Evolutionary conservation across 2,113 vertebrate genomes (phyloP).

Genomic region (Sigmodon hispidus): DNA sequence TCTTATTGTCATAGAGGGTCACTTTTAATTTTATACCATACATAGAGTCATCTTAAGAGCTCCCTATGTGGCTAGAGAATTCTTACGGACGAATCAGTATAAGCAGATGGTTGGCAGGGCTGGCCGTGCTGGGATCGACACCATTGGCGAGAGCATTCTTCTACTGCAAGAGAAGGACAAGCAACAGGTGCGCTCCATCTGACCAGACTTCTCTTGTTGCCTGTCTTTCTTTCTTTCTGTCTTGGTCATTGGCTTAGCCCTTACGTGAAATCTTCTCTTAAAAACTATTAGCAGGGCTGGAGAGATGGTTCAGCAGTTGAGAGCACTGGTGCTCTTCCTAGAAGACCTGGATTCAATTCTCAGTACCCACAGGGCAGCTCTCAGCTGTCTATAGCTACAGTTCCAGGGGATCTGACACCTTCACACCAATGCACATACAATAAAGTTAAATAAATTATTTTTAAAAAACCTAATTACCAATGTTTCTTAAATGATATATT

Average conservation of each 20-base stretch:
- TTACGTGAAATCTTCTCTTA: not conserved
- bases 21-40: constrained; percentile 63
- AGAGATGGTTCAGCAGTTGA: no score
- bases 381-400: no score
- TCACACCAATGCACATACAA: no score
- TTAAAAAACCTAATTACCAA: not conserved
- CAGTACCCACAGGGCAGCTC: no score
- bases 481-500: not conserved
- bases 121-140: constrained; percentile 95
- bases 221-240: not conserved
- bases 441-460: no score
- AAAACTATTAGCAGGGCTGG: no score
- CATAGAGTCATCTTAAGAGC: constrained; percentile 95
- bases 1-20: not conserved
- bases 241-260: not conserved
- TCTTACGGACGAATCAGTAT: constrained; percentile 95
- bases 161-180: constrained; percentile 94
- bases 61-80: constrained; percentile 93
- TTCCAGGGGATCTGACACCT: no score
- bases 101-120: constrained; percentile 98
- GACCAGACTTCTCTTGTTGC: not conserved
- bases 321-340: no score
- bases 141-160: constrained; percentile 94
- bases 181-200: constrained; percentile 83
- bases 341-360: no score